These are phyloP conservation scores for Lytechinus pictus DNA, from an alignment of 35 echinoderm and acorn worm genomes.

Conservation along the genomic window DNA sequence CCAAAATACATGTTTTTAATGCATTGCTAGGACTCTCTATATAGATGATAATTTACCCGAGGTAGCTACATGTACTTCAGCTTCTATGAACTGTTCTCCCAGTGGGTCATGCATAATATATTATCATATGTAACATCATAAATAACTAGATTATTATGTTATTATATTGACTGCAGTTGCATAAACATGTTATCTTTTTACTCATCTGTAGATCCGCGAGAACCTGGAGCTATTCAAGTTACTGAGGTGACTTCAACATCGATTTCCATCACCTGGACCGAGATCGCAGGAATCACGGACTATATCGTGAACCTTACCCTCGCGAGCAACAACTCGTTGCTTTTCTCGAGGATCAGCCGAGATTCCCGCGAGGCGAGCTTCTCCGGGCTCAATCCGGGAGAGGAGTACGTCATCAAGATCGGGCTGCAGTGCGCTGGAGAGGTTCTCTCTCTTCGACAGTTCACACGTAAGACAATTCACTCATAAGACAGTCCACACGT, in stretches of 20 bases:
- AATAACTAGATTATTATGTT: no score
- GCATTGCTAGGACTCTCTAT: no score
- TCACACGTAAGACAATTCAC: background rate
- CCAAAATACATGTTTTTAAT: no score
- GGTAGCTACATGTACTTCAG: no score
- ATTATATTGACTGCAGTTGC: no score
- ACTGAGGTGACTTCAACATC: background rate
- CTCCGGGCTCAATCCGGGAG: background rate
- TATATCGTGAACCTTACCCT: constrained; percentile 27
- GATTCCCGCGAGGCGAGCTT: constrained; percentile 21
- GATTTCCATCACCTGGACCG: background rate
- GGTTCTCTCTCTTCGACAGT: constrained; percentile 26
- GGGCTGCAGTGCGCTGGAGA: constrained; percentile 36
- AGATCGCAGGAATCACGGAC: constrained; percentile 35
- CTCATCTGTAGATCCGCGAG: background rate
- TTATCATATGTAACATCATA: no score
- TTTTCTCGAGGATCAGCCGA: background rate
- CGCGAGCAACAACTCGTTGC: background rate
- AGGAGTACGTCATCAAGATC: constrained; percentile 10
- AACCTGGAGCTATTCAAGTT: constrained; percentile 9
- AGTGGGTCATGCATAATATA: no score
- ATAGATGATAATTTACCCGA: no score
- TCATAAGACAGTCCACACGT: no score
- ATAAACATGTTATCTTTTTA: background rate
- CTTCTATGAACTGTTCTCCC: no score